These are phyloP conservation scores for Danaus melanippus DNA, from an alignment of 1,140 invertebrate species.

Conservation along the genomic window DNA sequence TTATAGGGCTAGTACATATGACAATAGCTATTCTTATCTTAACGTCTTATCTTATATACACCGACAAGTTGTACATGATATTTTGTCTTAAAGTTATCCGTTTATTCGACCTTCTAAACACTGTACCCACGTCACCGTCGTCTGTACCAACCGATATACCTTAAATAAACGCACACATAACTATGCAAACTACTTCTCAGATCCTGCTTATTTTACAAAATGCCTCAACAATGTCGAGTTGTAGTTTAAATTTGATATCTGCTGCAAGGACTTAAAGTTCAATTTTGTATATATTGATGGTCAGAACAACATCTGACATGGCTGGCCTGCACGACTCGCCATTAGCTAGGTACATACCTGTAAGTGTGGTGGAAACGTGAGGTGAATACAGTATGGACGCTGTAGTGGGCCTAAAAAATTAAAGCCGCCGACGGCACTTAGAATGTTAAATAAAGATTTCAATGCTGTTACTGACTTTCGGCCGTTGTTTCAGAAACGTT, in stretches of 20 bases:
- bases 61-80: too few relatives aligned
- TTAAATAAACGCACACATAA: slow-evolving; percentile 65
- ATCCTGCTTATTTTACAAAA: slow-evolving; percentile 19
- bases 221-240: slow-evolving; percentile 19
- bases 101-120: slow-evolving; percentile 14
- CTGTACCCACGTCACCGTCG: slow-evolving; percentile 28
- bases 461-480: slow-evolving; percentile 33
- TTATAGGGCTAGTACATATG: too few relatives aligned
- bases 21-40: too few relatives aligned
- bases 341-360: slow-evolving; percentile 63
- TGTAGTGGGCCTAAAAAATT: slow-evolving; percentile 64
- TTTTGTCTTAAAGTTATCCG: slow-evolving; percentile 1
- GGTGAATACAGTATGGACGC: slow-evolving; percentile 59
- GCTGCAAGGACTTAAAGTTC: slow-evolving; percentile 13
- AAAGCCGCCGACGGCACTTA: slow-evolving; percentile 57
- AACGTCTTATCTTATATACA: too few relatives aligned
- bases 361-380: slow-evolving; percentile 60
- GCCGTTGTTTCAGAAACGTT: too few relatives aligned
- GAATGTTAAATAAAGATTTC: slow-evolving; percentile 67
- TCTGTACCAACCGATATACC: slow-evolving; percentile 53
- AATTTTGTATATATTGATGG: slow-evolving; percentile 18
- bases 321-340: slow-evolving; percentile 35
- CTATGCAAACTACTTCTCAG: slow-evolving; percentile 60
- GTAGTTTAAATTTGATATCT: slow-evolving; percentile 31
- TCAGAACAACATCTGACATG: slow-evolving; percentile 23